Base-by-base conservation (phyloP, 2,888 invertebrate genomes). In the Latrodectus elegans region DNA sequence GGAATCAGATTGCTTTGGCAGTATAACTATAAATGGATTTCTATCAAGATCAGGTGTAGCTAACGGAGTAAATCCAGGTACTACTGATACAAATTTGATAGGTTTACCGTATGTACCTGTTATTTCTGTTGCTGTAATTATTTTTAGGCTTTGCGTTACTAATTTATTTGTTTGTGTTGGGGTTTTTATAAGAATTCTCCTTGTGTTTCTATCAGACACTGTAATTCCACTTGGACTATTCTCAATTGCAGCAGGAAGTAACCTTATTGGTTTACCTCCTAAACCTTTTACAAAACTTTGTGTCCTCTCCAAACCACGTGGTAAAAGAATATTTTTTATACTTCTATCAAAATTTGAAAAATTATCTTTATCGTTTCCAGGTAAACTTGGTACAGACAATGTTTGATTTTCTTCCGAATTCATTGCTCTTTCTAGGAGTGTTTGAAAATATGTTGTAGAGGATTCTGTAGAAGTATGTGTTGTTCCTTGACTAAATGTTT, bases 271-370 rank as follows among this genome's bases (percentile, higher is more conserved):
- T 26, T 68, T 22, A 8, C 68, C 68, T 22, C 38, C 12, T 11
- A 38, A 8, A 26, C 22, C 22, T 22, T 26, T 15, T 12, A 68
- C 22, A 26, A 12, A 22, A 17, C 12, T 68, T 12, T 12, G 68
- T 14, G 68, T 68, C 38, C 26, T 68, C 1, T 38, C 68, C 8
- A 4, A 38, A n/a, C 51, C 75, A 38, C 51, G 51, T 8, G 75
- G 75, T 51, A 75, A 65, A 75, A 75, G 22, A 11, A 75, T 49
- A n/a, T 65, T 75, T 49, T 64, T 64, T 38, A 51, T 64, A 65
- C 38, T 75, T 75, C 64, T 65, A n/a, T 64, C 64, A 17, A 65
- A 49, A 64, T 64, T 51, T n/a, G 75, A 64, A 49, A 75, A 15
- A 64, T 38, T 64, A 4, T 51, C 15, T 2, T 64, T 38, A 1